Evolutionary conservation across 2,888 invertebrate species (phyloP), one percentile per base, ranked within the genome.

Genomic region (Tricholauxania praeusta): DNA sequence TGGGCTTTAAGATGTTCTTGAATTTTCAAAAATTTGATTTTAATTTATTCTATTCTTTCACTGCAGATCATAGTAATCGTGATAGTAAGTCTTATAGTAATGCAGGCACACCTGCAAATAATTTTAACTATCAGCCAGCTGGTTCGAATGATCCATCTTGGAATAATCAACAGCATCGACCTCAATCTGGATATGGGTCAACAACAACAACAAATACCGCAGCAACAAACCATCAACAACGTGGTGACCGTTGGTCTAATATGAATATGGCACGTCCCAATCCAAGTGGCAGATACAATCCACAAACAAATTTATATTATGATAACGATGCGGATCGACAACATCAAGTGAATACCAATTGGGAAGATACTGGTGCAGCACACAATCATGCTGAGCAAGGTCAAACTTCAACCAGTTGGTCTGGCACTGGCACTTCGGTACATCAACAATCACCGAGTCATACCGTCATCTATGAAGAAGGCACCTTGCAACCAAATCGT

Each of bases 181-280:
- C 60, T 63, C 39, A 71, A 19, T 4, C 63, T 15, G 62, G 39
- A 12, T 53, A 64, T 5, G 76, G 17, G 15, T 39, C 72, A 22
- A 51, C 67, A 64, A 12, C 48, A 57, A 53, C 67, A 49, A 66
- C 71, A n/a, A n/a, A n/a, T 22, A 14, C 48, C 48, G 53, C 67
- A 49, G 63, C 71, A 19, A 72, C 77, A 59, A 28, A 73, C 2
- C 3, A 75, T 17, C 65, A 57, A 39, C 12, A 66, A 53, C 19
- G 32, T n/a, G 3, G 19, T 39, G 79, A 83, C 74, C 85, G 87
- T 22, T 86, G 86, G 86, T 76, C 80, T 3, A 79, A 76, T 22
- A 87, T 87, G 86, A 82, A 85, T 47, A 80, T 83, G 77, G 81
- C 82, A 1, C 82, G 87, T 3, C 87, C 86, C 0, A 74, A 80